Evolutionary conservation across 2,888 invertebrate species (phyloP).

Genomic region (Punctoribates punctum): DNA sequence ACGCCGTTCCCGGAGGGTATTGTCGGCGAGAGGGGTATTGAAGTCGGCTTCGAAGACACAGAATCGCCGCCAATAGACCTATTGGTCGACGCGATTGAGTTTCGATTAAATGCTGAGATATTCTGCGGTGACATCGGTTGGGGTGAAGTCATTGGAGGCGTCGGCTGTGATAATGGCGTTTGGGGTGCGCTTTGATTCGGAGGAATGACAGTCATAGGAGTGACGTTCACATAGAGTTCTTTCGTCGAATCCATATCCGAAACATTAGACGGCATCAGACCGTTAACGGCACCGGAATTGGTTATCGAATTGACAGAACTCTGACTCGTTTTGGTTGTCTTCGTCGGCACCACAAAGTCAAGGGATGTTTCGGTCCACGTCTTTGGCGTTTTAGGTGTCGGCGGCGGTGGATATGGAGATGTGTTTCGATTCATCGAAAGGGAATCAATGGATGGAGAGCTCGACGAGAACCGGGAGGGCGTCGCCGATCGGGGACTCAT

Average conservation of each 20-base stretch:
- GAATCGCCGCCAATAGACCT: conserved; percentile 9
- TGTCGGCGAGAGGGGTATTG: conserved; percentile 38
- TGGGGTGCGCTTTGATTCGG: background rate
- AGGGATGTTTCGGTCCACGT: conserved; percentile 48
- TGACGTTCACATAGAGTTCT: conserved; percentile 18
- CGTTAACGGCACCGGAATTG: background rate
- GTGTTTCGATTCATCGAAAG: background rate
- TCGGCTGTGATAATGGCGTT: background rate
- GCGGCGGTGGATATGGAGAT: background rate
- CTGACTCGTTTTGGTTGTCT: background rate
- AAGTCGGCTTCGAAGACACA: conserved; percentile 4
- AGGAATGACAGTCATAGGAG: background rate
- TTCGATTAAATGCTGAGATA: background rate
- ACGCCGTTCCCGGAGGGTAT: conserved; percentile 43
- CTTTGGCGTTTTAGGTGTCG: conserved; percentile 26
- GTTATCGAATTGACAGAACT: background rate
- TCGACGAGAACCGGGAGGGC: background rate
- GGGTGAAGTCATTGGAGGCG: background rate
- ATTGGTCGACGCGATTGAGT: background rate
- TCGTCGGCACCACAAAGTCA: conserved; percentile 45
- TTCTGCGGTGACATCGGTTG: background rate
- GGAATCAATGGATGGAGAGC: background rate
- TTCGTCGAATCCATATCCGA: conserved; percentile 20
- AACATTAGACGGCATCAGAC: background rate
- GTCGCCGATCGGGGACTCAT: background rate